Evolutionary conservation across 2,113 vertebrate genomes (phyloP).

Genomic region (Cyanoramphus novaezelandiae): DNA sequence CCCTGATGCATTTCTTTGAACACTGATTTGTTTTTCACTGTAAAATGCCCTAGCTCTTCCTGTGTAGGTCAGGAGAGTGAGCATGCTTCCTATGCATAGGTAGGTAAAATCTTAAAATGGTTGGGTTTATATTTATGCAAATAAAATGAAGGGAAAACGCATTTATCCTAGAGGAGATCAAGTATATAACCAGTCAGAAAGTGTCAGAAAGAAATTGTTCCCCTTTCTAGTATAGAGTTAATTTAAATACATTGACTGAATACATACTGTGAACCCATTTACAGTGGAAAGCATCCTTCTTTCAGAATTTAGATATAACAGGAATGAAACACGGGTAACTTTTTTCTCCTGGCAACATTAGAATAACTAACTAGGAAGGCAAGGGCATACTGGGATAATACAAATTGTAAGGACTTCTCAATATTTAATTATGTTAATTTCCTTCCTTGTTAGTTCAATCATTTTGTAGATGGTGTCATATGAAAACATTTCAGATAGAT

Average conservation of each 20-base stretch:
- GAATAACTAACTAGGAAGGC: background rate
- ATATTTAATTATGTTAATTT: background rate
- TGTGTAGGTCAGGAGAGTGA: background rate
- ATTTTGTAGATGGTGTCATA: background rate
- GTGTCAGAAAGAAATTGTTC: background rate
- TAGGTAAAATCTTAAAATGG: background rate
- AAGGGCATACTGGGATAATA: background rate
- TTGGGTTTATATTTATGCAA: background rate
- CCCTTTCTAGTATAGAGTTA: background rate
- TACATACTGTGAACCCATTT: background rate
- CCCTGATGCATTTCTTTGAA: background rate
- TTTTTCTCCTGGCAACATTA: background rate
- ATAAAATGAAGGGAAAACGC: background rate
- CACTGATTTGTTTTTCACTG: background rate
- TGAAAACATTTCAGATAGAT: background rate
- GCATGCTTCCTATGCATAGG: background rate
- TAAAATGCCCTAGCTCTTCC: background rate
- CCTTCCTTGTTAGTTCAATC: background rate
- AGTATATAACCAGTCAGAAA: background rate
- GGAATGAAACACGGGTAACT: background rate
- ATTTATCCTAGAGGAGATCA: background rate
- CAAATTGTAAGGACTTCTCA: background rate
- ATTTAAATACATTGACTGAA: background rate
- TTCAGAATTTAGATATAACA: background rate
- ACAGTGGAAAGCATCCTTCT: background rate